Base-by-base conservation (phyloP, 2,113 vertebrate genomes). In the Indicator maculatus region DNA sequence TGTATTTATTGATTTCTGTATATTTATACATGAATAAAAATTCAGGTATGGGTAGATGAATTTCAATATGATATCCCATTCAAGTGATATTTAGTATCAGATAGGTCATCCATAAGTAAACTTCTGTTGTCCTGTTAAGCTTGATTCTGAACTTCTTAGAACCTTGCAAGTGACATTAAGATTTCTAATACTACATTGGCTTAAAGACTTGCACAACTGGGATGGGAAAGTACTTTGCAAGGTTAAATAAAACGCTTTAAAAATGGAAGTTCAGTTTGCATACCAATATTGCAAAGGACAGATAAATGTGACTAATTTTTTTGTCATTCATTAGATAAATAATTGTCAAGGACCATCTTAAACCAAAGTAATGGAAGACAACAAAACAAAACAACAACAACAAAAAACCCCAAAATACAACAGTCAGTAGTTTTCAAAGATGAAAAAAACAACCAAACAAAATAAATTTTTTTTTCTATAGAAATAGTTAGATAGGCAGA, bases 391-490 rank as follows among this genome's bases (percentile, higher is more conserved):
- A 41, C 41, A 44, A 44, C 36, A 10, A 44, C 15, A 44, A 44
- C 15, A 14, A 14, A 14, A 16, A 44, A 53, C 67, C 31, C 2
- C 5, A 52, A 75, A 89, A 75, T 6, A 36, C 3, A 55, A 1
- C 27, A 61, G 4, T 53, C 11, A 38, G 4, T 21, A 60, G 3
- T 77, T 86, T 61, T 65, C 6, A 60, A 83, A 60, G 12, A 13
- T 11, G 10, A 8, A 33, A 56, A 58, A 33, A 10, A 41, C 12
- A 2, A 23, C 0, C 5, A 27, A 6, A 64, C 26, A 7, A 9
- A 28, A 6, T 4, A 15, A 55, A 26, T 16, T 27, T 17, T 27
- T 26, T 21, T 76, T 82, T 82, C 3, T n/a, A 12, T 8, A 47
- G 9, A 44, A 4, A 33, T 14, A 66, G 23, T 12, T 8, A 36